phyloP scores from a whole-genome alignment of 2,888 invertebrate genomes.

The Limnephilus rhombicus region DNA sequence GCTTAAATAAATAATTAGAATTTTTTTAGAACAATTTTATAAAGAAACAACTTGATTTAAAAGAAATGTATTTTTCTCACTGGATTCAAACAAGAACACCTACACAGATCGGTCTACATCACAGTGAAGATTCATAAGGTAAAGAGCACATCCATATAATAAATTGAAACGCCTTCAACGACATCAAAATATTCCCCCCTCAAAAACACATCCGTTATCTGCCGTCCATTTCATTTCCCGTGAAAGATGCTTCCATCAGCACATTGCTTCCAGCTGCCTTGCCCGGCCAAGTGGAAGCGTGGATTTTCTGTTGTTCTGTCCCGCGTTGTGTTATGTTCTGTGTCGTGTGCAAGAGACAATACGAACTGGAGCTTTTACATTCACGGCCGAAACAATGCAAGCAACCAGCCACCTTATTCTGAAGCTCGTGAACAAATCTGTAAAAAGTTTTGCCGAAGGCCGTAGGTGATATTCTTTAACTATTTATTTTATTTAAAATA shows the following conservation, averaged over 20 bases:
- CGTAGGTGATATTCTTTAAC: not conserved
- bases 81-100: not conserved
- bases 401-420: not conserved
- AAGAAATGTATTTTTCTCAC: not conserved
- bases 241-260: constrained; percentile 46
- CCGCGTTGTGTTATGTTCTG: not conserved
- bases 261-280: constrained; percentile 55
- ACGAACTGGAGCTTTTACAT: constrained; percentile 52
- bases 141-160: constrained; percentile 20
- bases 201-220: not conserved
- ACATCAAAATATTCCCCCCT: not conserved
- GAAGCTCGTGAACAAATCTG: not conserved
- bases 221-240: constrained; percentile 42
- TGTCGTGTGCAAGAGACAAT: constrained; percentile 33
- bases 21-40: not conserved
- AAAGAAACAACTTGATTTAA: not conserved
- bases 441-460: not conserved
- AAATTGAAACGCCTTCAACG: not conserved
- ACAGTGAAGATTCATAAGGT: not conserved
- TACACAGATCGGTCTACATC: not conserved
- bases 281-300: constrained; percentile 51
- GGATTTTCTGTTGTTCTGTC: constrained; percentile 29
- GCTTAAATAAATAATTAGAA: too few species aligned
- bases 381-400: constrained; percentile 54
- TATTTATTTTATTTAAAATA: too few species aligned